Evolutionary conservation across 2,888 invertebrate genomes (phyloP).

Genomic region (Drosophila limbata): DNA sequence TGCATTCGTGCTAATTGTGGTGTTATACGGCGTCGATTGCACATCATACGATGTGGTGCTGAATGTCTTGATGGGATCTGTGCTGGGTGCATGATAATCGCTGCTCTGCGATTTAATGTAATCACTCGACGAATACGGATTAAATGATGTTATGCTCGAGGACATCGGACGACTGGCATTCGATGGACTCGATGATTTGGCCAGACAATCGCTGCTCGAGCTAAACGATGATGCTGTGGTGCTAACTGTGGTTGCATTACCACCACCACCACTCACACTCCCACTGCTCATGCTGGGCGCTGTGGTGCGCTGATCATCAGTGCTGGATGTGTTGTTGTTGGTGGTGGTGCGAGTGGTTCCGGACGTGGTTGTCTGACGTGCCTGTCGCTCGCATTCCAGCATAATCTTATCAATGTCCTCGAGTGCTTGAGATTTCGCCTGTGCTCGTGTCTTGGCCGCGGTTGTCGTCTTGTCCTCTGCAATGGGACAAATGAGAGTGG

Average conservation of each 20-base stretch:
- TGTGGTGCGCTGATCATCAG: constrained; percentile 74
- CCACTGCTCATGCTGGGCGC: constrained; percentile 75
- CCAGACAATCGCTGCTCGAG: constrained; percentile 84
- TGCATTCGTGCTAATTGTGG: constrained; percentile 76
- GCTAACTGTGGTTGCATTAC: constrained; percentile 48
- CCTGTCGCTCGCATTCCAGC: constrained; percentile 84
- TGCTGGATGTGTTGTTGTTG: constrained; percentile 42
- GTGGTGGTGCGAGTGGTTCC: constrained; percentile 40
- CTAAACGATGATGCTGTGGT: constrained; percentile 83
- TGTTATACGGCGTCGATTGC: constrained; percentile 82
- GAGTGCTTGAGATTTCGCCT: constrained; percentile 62
- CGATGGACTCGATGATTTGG: constrained; percentile 84
- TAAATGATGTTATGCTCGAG: constrained; percentile 85
- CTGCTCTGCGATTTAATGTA: constrained; percentile 85
- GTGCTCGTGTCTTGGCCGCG: constrained; percentile 33
- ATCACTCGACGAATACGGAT: constrained; percentile 85
- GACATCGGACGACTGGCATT: constrained; percentile 82
- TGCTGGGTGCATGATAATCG: constrained; percentile 84
- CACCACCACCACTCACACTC: constrained; percentile 42
- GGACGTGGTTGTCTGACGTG: constrained; percentile 15
- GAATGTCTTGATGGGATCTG: constrained; percentile 85
- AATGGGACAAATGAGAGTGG: constrained; percentile 82
- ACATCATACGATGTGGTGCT: constrained; percentile 85
- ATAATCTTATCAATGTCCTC: constrained; percentile 85
- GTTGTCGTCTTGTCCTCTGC: constrained; percentile 66